These are phyloP conservation scores for Phyllotis vaccarum DNA, from an alignment of 2,797 vertebrate species.

Conservation along the genomic window DNA sequence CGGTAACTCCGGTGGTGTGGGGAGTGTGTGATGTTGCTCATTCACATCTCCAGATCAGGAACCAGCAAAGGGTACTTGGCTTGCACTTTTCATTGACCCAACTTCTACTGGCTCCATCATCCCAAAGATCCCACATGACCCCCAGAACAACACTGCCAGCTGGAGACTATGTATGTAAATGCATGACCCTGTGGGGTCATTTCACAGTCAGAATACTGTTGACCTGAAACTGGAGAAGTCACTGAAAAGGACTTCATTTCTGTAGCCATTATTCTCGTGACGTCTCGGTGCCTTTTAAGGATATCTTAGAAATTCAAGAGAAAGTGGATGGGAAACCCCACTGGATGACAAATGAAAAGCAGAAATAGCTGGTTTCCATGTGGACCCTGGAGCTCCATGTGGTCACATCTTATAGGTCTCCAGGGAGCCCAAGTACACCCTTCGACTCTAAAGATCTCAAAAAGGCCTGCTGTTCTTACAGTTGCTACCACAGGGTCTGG, in stretches of 20 bases:
- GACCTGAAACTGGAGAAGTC: background rate
- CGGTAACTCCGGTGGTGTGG: background rate
- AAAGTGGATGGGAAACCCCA: background rate
- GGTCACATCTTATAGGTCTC: background rate
- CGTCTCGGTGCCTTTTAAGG: slow-evolving; percentile 55
- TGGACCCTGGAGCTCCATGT: background rate
- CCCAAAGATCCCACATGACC: background rate
- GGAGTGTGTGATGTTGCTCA: background rate
- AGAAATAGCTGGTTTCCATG: background rate
- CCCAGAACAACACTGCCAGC: background rate
- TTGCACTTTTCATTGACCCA: background rate
- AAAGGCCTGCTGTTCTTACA: background rate
- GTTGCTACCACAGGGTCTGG: no score
- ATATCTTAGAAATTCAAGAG: background rate
- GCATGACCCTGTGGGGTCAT: background rate
- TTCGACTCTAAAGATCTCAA: background rate
- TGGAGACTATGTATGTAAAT: background rate
- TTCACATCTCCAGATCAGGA: background rate
- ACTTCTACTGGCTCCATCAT: background rate
- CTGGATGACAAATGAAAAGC: background rate
- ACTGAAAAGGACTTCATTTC: background rate
- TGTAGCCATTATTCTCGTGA: no score
- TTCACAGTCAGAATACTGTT: background rate
- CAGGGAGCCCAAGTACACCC: background rate
- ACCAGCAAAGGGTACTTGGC: background rate